A percentile compares a stretch with the other conserved stretches of the same genome.
phyloP scores from a whole-genome alignment of 2,888 invertebrate genomes.

The Pegoplata infirma region DNA sequence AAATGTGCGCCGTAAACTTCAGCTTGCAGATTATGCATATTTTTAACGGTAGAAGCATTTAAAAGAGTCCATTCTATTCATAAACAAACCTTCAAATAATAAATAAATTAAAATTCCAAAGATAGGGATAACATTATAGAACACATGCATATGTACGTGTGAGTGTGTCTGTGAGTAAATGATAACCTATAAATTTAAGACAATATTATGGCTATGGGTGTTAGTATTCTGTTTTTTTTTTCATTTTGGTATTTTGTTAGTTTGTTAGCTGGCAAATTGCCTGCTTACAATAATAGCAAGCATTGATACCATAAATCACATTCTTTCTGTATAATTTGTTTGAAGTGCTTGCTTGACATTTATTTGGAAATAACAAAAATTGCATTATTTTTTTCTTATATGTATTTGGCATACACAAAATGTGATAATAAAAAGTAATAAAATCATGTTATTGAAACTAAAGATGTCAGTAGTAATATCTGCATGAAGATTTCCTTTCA shows the following conservation, averaged over 20 bases:
- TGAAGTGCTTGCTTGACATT: conserved; percentile 51
- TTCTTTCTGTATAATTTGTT: conserved; percentile 59
- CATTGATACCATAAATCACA: conserved; percentile 54
- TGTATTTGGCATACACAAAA: conserved; percentile 42
- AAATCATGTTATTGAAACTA: conserved; percentile 50
- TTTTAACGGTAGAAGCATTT: no score
- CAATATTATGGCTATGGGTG: not conserved
- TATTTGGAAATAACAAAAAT: conserved; percentile 27
- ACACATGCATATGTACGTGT: no score
- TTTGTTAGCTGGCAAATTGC: conserved; percentile 45
- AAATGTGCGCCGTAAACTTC: no score
- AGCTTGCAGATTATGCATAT: no score
- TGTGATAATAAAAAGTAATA: conserved; percentile 55
- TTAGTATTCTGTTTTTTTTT: not conserved
- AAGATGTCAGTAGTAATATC: conserved; percentile 36
- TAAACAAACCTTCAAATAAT: no score
- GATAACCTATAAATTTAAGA: not conserved
- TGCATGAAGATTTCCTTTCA: not conserved
- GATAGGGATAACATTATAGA: no score
- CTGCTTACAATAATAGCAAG: conserved; percentile 13
- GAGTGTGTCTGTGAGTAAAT: no score
- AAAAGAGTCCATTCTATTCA: no score
- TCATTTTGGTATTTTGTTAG: not conserved
- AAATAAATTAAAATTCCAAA: no score
- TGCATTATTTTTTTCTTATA: not conserved